A percentile compares a stretch with the other conserved stretches of the same genome.
These are phyloP conservation scores for Drosophila neotestacea DNA, from an alignment of 2,888 invertebrate genomes.

Conservation along the genomic window DNA sequence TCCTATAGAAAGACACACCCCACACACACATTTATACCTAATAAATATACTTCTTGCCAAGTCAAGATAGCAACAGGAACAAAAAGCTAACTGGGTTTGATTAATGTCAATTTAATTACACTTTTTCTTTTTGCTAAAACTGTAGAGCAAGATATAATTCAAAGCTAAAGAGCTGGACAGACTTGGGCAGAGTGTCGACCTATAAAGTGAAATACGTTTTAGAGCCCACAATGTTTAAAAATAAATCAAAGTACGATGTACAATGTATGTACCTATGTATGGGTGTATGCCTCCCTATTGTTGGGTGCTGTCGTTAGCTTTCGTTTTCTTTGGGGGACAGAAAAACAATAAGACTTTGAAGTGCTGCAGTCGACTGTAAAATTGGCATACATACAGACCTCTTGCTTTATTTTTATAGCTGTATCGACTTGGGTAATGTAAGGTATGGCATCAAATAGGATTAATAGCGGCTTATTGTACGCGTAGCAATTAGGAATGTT, in stretches of 20 bases:
- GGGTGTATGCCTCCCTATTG: constrained; percentile 4
- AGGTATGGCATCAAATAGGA: constrained; percentile 36
- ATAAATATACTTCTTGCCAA: constrained; percentile 15
- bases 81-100: constrained; percentile 38
- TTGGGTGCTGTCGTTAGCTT: constrained; percentile 33
- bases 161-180: constrained; percentile 21
- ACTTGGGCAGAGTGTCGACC: constrained; percentile 34
- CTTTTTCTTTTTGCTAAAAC: constrained; percentile 7
- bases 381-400: constrained; percentile 46
- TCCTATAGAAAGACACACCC: constrained; percentile 13
- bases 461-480: constrained; percentile 42
- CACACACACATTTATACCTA: constrained; percentile 7
- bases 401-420: constrained; percentile 41
- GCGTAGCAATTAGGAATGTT: constrained; percentile 45
- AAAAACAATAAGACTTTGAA: constrained; percentile 64
- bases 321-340: constrained; percentile 44
- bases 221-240: constrained; percentile 39
- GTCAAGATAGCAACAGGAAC: constrained; percentile 33
- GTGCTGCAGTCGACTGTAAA: constrained; percentile 55
- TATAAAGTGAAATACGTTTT: constrained; percentile 35
- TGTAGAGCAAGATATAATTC: constrained; percentile 17
- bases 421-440: constrained; percentile 22
- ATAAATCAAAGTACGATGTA: constrained; percentile 37
- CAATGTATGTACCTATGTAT: not conserved
- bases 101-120: constrained; percentile 60